Evolutionary conservation across 2,888 invertebrate genomes (phyloP), one percentile per base, ranked within the genome.

Genomic region (Machimus atricapillus): DNA sequence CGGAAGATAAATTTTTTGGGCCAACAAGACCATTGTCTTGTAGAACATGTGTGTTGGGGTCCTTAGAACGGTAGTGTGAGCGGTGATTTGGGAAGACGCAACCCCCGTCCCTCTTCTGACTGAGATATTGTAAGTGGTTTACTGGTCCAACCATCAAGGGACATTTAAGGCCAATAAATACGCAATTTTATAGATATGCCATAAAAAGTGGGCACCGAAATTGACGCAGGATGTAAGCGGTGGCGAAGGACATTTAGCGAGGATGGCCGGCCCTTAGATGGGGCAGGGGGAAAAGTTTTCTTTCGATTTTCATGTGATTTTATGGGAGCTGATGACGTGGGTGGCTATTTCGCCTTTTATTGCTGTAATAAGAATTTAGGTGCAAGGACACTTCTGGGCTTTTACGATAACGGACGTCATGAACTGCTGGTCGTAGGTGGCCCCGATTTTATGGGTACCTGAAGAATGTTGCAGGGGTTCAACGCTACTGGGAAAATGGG

Each of bases 131-230:
- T 88, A 88, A 88, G 88, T 88, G 88, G 88, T 87, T 88, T 88
- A 88, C 86, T 87, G 87, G 85, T 78, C 87, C 86, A 77, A 78
- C 79, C 40, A 79, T 34, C 58, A 89, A 66, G 89, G 88, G 89
- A 89, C 89, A 89, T 90, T 90, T 89, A 90, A 90, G 89, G 88
- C 90, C 89, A 90, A 90, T 90, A 90, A 90, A 90, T 89, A 89
- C 89, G 89, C 90, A 89, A 89, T 90, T 90, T 90, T 90, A 90
- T 90, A 90, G 90, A 90, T 90, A 89, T 88, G 27, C 87, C 56
- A 86, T 86, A 86, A 86, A 86, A 86, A 56, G 78, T 86, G 77
- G 58, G 43, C 78, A 79, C 86, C 81, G 88, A 74, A 87, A 88
- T 87, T 87, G 87, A 86, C 86, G 87, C 83, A 78, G 87, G 82